Conservation (phyloP, 2,797 vertebrate genomes). For the Clarias laeviceps region DNA sequence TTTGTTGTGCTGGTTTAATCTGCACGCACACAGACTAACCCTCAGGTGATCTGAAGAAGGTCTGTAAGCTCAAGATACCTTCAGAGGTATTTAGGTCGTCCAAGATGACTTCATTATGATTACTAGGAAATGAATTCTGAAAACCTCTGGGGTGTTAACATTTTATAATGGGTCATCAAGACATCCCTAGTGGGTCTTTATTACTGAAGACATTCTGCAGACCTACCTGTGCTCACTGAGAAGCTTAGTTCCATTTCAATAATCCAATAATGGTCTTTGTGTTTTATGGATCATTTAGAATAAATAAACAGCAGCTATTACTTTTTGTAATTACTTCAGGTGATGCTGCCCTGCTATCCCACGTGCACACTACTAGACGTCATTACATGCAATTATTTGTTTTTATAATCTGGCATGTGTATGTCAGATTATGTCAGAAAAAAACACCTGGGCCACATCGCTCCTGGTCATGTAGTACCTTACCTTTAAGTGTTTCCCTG, state of each 20-base stretch:
- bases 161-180: too few species aligned
- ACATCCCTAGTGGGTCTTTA: too few species aligned
- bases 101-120: too few species aligned
- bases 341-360: background rate
- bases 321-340: background rate
- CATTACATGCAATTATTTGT: background rate
- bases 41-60: too few species aligned
- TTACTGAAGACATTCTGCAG: too few species aligned
- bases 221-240: too few species aligned
- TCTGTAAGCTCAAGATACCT: too few species aligned
- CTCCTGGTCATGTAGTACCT: background rate
- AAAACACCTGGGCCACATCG: background rate
- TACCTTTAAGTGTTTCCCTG: background rate
- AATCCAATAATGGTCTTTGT: background rate
- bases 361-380: background rate
- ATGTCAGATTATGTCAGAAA: too few species aligned
- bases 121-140: too few species aligned
- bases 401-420: background rate
- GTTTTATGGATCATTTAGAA: background rate
- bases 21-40: background rate
- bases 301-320: background rate
- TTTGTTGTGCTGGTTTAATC: background rate
- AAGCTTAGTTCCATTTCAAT: too few species aligned
- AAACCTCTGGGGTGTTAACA: too few species aligned
- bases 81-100: too few species aligned